Base-by-base conservation (phyloP, 2,797 vertebrate genomes). In the Chanos chanos region DNA sequence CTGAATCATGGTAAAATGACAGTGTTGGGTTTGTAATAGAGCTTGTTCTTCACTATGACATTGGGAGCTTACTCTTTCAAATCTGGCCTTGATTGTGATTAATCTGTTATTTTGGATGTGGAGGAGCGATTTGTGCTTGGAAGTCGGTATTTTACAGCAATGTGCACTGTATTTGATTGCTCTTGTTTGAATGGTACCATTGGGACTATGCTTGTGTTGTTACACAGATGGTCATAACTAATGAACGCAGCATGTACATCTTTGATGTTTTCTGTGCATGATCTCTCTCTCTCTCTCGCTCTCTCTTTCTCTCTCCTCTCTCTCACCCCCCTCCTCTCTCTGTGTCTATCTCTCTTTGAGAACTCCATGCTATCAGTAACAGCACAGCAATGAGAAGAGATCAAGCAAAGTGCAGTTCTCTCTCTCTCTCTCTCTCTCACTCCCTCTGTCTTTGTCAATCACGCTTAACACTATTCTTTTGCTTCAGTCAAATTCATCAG, bases 161-260 rank as follows among this genome's bases (percentile, higher is more conserved):
- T n/a, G n/a, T n/a, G n/a, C n/a, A n/a, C n/a, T 66, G 78, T 25
- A 68, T 76, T 70, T 70, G 74, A 72, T 81, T 79, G 78, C 81
- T 82, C 68, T 41, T 76, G 85, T 77, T 83, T 70, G 77, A 84
- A 83, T 73, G 74, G 76, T 83, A 78, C 81, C 73, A 64, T 59
- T 75, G 77, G 75, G 77, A 84, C 76, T 71, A 75, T 71, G 66
- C 70, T 72, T 72, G 79, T 73, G 76, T 74, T 85, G 78, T 84
- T 77, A 81, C 82, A 83, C 85, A 89, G 86, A 90, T 89, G 85
- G 85, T 78, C 81, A 77, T 73, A 65, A 77, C 83, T 89, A 90
- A 89, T 87, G 85, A 89, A 85, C 81, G 84, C 80, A 79, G 80
- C 79, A 77, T 84, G 82, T 59, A 64, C 52, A 45, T 78, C 74